Evolutionary conservation across 2,888 invertebrate species (phyloP), one percentile per base, ranked within the genome.

Genomic region (Onchidella celtica): DNA sequence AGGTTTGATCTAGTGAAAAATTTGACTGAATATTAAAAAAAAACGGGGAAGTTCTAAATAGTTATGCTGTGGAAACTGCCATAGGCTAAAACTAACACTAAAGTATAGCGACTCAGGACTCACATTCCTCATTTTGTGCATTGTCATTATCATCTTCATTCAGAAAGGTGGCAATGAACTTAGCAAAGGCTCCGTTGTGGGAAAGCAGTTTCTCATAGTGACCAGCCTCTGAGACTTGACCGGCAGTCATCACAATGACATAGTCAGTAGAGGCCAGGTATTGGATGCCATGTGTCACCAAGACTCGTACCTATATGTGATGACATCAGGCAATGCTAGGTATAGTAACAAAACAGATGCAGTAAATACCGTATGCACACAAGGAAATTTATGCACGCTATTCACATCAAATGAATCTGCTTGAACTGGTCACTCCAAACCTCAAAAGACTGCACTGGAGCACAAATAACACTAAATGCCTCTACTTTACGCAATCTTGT

Each of bases 211-310:
- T 96, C 88, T 96, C 96, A 93, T 99, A 99, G 6, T 97, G 96
- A 74, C 99, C 99, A 66, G 94, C 95, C 94, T 99, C 99, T 0
- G 97, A 96, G 27, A 99, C 95, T 89, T 95, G 95, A 0, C 99
- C 99, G 89, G 96, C 95, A 70, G 96, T 96, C 90, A 99, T 93
- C 11, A 99, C 99, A 85, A 98, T 94, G 86, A 99, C 97, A 90
- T 96, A 95, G 94, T 99, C 97, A 1, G 97, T 97, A 89, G 97
- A 95, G 0, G 97, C 96, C 88, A 99, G 94, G 94, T 97, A 98
- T 3, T 97, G 97, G 81, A 99, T 96, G 86, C 97, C 97, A 93
- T 99, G 99, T 0, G 99, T 99, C 47, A 99, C 98, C 89, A 99
- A 95, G 59, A 99, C 94, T 84, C 99, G 95, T 0, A 98, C 98